Evolutionary conservation across 2,113 vertebrate species (phyloP).

Genomic region (Cynoglossus semilaevis): DNA sequence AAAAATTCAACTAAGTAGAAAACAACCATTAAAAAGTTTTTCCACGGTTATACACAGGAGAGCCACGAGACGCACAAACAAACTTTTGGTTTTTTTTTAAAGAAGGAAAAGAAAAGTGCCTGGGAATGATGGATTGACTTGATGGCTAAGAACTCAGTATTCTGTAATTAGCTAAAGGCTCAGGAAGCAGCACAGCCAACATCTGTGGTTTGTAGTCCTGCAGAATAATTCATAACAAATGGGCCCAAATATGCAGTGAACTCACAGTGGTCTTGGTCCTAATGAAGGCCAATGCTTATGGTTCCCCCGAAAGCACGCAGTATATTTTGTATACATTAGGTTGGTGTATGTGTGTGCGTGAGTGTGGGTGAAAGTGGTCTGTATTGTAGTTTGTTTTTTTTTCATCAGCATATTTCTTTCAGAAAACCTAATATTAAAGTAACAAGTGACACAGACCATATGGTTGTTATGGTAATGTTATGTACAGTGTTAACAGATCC

Average conservation of each 20-base stretch:
- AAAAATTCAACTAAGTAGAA: background rate
- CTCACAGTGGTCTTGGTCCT: slow-evolving; percentile 31
- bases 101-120: slow-evolving; percentile 7
- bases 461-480: slow-evolving; percentile 2
- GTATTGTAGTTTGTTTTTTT: background rate
- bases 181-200: slow-evolving; percentile 18
- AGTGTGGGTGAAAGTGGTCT: background rate
- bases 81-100: background rate
- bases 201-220: slow-evolving; percentile 28
- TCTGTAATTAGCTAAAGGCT: slow-evolving; percentile 46
- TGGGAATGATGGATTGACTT: slow-evolving; percentile 10
- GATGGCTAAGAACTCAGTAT: slow-evolving; percentile 14
- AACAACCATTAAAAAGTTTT: slow-evolving; percentile 2
- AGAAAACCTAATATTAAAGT: slow-evolving; percentile 32
- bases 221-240: slow-evolving; percentile 44
- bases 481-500: slow-evolving; percentile 3
- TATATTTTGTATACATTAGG: slow-evolving; percentile 38
- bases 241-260: slow-evolving; percentile 30
- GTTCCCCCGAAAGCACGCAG: slow-evolving; percentile 12
- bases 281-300: slow-evolving; percentile 55
- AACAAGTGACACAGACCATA: slow-evolving; percentile 16
- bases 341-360: slow-evolving; percentile 11
- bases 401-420: slow-evolving; percentile 3
- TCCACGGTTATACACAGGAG: slow-evolving; percentile 1
- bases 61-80: slow-evolving; percentile 1